Conservation (phyloP, 2,888 invertebrate genomes). For the Leptogaster cylindrica region DNA sequence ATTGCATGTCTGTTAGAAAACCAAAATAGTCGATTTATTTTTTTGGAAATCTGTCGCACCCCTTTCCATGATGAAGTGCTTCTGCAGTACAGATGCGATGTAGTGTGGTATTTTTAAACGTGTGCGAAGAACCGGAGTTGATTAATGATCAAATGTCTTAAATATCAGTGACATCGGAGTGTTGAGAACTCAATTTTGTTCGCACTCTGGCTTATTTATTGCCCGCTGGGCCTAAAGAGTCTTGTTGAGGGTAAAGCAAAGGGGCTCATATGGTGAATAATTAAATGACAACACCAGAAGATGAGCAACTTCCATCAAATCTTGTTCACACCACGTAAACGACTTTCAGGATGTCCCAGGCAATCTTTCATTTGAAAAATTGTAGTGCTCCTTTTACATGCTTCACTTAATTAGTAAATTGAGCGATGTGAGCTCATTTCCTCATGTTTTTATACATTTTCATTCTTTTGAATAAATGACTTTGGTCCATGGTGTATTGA, state of each 20-base stretch:
- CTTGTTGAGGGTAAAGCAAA: constrained; percentile 13
- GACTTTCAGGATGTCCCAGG: constrained; percentile 6
- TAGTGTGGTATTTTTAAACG: constrained; percentile 28
- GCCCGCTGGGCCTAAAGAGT: constrained; percentile 1
- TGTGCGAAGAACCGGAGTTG: constrained; percentile 30
- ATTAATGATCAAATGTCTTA: constrained; percentile 39
- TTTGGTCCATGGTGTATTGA: no score
- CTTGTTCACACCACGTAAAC: constrained; percentile 29
- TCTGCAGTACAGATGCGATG: constrained; percentile 17
- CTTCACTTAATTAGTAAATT: constrained; percentile 40
- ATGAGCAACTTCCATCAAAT: constrained; percentile 13
- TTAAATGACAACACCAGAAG: constrained; percentile 40
- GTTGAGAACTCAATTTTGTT: constrained; percentile 41
- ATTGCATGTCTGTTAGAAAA: no score
- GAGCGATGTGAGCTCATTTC: constrained; percentile 38
- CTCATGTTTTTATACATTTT: not conserved
- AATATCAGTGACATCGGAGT: constrained; percentile 38
- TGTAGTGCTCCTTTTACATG: constrained; percentile 13
- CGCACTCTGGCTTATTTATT: constrained; percentile 35
- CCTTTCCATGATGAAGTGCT: not conserved
- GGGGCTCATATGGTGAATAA: constrained; percentile 36
- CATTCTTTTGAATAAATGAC: no score
- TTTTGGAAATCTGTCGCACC: constrained; percentile 19
- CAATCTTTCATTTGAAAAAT: constrained; percentile 22
- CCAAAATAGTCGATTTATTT: not conserved